A percentile compares a stretch with the other conserved stretches of the same genome.
phyloP scores from a whole-genome alignment of 2,113 vertebrate species.

The Grammomys surdaster region DNA sequence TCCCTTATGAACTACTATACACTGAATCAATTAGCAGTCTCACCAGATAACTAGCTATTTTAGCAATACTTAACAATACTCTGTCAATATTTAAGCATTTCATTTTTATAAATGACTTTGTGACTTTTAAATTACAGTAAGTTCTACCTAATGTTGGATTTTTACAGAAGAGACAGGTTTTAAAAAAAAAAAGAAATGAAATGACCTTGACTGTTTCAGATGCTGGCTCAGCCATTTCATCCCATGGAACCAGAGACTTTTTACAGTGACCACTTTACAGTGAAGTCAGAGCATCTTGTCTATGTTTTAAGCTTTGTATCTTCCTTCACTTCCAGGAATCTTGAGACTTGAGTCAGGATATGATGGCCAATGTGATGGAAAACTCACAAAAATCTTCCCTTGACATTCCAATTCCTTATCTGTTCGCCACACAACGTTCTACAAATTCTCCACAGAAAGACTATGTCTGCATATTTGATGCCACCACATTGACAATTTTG shows the following conservation, averaged over 20 bases:
- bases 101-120: constrained; percentile 26
- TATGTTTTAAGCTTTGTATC: neutral
- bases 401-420: neutral
- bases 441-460: neutral
- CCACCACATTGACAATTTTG: neutral
- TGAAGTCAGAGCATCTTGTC: neutral
- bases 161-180: neutral
- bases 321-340: neutral
- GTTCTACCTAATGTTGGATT: neutral
- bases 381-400: neutral
- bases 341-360: neutral
- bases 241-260: neutral
- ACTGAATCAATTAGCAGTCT: neutral
- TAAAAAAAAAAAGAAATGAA: neutral
- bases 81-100: constrained; percentile 40
- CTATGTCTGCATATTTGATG: neutral
- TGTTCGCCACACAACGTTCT: neutral
- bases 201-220: neutral
- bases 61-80: constrained; percentile 12
- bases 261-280: neutral
- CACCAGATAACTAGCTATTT: neutral
- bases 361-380: neutral
- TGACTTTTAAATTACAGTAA: neutral
- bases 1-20: neutral
- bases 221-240: neutral